Conservation (phyloP, 2,113 vertebrate genomes). For the Hydropotes inermis region DNA sequence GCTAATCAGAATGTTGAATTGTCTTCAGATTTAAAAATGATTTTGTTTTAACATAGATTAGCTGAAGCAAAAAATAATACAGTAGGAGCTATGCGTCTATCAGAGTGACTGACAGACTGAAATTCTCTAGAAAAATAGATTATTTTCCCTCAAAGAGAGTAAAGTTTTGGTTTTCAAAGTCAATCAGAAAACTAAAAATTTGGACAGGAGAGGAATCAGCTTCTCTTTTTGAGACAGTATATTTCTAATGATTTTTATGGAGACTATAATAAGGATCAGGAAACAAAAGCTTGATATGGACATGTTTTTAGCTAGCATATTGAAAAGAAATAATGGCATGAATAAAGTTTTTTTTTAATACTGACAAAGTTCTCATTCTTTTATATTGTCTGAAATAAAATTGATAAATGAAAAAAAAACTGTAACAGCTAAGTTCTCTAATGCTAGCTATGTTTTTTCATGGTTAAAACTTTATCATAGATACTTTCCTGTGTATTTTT, state of each 20-base stretch:
- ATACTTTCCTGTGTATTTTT: not conserved
- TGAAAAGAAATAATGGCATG: constrained; percentile 60
- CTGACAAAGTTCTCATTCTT: constrained; percentile 56
- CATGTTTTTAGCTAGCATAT: constrained; percentile 66
- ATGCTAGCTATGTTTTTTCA: not conserved
- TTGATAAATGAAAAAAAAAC: constrained; percentile 25
- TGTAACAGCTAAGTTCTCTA: not conserved
- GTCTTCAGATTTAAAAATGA: constrained; percentile 77
- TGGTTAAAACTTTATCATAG: not conserved
- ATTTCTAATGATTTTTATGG: constrained; percentile 71
- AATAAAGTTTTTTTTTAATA: constrained; percentile 9
- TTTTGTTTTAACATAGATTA: constrained; percentile 81
- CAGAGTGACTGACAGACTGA: constrained; percentile 79
- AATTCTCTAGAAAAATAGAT: constrained; percentile 73
- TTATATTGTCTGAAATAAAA: constrained; percentile 52
- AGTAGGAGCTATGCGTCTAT: constrained; percentile 77
- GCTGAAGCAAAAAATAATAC: constrained; percentile 81
- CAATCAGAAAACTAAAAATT: constrained; percentile 78
- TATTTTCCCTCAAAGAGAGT: constrained; percentile 81
- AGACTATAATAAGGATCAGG: constrained; percentile 57
- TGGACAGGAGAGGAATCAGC: constrained; percentile 73
- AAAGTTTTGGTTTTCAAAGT: constrained; percentile 80
- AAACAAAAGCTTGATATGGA: constrained; percentile 66
- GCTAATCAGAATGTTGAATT: constrained; percentile 55
- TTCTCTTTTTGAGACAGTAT: constrained; percentile 55